Conservation (phyloP, 2,797 vertebrate species). For the Hydrophis major region DNA sequence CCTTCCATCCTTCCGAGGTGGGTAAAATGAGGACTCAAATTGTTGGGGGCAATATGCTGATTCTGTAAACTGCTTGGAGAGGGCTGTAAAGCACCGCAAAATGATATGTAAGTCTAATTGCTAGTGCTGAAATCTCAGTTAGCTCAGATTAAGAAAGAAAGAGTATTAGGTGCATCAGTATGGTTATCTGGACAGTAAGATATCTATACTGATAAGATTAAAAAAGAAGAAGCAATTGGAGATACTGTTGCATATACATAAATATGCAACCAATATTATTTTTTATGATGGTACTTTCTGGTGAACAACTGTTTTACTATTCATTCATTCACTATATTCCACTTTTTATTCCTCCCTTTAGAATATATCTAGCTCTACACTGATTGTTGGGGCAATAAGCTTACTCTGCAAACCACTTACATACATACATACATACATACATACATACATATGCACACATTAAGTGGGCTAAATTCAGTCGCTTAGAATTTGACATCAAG, state of each 20-base stretch:
- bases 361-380: background rate
- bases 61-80: too few species aligned
- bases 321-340: background rate
- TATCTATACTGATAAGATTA: background rate
- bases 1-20: too few species aligned
- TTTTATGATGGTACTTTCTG: background rate
- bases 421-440: too few species aligned
- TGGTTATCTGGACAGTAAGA: background rate
- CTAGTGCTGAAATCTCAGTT: background rate
- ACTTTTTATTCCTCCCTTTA: background rate
- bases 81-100: too few species aligned
- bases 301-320: background rate
- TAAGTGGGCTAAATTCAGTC: background rate
- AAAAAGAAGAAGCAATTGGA: background rate
- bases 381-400: too few species aligned
- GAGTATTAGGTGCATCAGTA: background rate
- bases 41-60: too few species aligned
- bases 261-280: background rate
- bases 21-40: too few species aligned
- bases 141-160: background rate
- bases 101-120: too few species aligned
- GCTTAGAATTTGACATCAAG: background rate
- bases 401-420: too few species aligned
- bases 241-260: background rate
- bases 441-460: background rate